Conservation (phyloP, 2,797 vertebrate species). For the Eupleurogrammus muticus region DNA sequence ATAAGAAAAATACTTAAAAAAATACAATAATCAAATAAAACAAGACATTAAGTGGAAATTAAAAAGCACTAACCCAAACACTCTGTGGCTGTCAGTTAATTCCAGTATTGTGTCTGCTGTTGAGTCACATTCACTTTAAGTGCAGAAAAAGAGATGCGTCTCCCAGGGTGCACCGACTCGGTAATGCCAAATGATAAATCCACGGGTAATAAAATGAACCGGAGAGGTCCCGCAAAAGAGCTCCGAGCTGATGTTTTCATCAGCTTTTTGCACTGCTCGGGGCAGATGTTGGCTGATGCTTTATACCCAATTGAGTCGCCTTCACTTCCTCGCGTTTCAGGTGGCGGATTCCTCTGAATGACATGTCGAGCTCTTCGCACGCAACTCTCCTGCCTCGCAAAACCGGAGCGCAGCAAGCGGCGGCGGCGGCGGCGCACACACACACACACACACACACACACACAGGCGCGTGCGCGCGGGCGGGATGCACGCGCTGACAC, state of each 20-base stretch:
- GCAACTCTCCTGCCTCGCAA: slow-evolving; percentile 86
- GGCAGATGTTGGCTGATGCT: slow-evolving; percentile 87
- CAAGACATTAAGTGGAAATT: not conserved
- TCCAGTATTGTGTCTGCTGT: slow-evolving; percentile 76
- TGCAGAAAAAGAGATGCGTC: slow-evolving; percentile 60
- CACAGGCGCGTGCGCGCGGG: slow-evolving; percentile 17
- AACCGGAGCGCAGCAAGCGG: slow-evolving; percentile 21
- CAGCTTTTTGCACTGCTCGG: slow-evolving; percentile 74
- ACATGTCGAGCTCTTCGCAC: slow-evolving; percentile 90
- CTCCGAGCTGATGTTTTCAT: slow-evolving; percentile 82
- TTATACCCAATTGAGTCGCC: slow-evolving; percentile 87
- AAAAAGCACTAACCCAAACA: slow-evolving; percentile 71
- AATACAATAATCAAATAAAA: not conserved
- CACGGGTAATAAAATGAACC: slow-evolving; percentile 60
- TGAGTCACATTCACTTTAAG: slow-evolving; percentile 72
- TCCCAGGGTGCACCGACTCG: slow-evolving; percentile 64
- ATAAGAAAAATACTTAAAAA: not conserved
- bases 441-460: slow-evolving; percentile 38
- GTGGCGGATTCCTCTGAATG: slow-evolving; percentile 90
- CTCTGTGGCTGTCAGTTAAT: slow-evolving; percentile 67
- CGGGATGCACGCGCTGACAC: slow-evolving; percentile 13
- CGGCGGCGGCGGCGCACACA: slow-evolving; percentile 50
- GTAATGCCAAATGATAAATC: slow-evolving; percentile 71
- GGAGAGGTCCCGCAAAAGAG: slow-evolving; percentile 52
- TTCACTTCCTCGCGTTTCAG: slow-evolving; percentile 89